Evolutionary conservation across 2,888 invertebrate genomes (phyloP), one percentile per base, ranked within the genome.

Genomic region (Trissolcus brochymenae): DNA sequence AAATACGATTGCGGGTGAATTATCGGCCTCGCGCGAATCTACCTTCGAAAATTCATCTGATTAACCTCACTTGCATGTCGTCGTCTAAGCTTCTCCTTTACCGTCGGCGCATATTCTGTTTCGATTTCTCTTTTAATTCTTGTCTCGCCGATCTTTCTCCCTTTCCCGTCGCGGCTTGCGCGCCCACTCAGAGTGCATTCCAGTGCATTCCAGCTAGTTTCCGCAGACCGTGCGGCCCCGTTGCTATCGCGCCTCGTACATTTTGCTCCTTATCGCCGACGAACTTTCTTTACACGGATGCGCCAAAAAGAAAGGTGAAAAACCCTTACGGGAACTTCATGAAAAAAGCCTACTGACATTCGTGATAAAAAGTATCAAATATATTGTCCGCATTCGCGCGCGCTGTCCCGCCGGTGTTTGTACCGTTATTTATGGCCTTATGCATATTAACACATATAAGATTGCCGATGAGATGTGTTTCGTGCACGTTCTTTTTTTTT

Each of bases 41-140:
- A 71, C 72, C 51, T 6, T 25, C 65, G 68, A 72, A 83, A 82
- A 86, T 87, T 87, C 86, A 87, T 83, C 84, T 84, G 86, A 87
- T 87, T 87, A 87, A 87, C 87, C 87, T 83, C 83, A 65, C 75
- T 79, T 84, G 86, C 84, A 86, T 87, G 87, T 87, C 87, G 86
- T 85, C 85, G 86, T 87, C 84, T 66, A 53, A 75, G 61, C 56
- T 65, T 51, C 64, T 40, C 51, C 54, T 50, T 62, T 61, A 67
- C 67, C 76, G 53, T 51, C 29, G 61, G 66, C 11, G 35, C 67
- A 73, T n/a, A n/a, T 68, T 68, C 77, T 64, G 65, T 64, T 61
- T 74, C 62, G 65, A 61, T 70, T 70, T 68, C 65, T 70, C 74
- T 60, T 72, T 35, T 35, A 35, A 70, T 73, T 67, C 60, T 56